Percentiles rank a stretch among this genome's conserved stretches.
These are phyloP conservation scores for Poeciliopsis paucimaculata DNA, from an alignment of 2,797 vertebrate genomes.

Conservation along the genomic window DNA sequence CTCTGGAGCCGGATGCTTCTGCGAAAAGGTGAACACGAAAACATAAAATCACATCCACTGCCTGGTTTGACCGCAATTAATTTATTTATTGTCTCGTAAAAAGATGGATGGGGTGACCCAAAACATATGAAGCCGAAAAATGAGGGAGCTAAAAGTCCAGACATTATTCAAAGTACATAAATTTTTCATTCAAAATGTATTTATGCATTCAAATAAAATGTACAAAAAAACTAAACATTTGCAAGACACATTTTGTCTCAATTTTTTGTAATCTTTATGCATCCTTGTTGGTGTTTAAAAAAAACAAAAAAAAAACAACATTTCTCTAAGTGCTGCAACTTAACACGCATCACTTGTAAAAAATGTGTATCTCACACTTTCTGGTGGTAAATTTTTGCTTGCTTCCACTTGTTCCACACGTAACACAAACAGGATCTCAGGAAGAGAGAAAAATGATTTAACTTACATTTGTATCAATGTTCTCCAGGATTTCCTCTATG, in stretches of 20 bases:
- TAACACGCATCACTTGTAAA: background rate
- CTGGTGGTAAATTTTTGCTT: background rate
- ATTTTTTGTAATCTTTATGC: background rate
- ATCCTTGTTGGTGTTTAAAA: background rate
- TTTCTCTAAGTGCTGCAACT: background rate
- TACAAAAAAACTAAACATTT: background rate
- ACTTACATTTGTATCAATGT: conserved; percentile 85
- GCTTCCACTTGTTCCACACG: background rate
- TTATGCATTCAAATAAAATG: background rate
- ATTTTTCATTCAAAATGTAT: background rate
- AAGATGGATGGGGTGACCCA: background rate
- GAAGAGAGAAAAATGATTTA: background rate
- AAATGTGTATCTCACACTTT: background rate
- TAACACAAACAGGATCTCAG: background rate
- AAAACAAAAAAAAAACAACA: no score
- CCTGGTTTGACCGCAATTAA: background rate
- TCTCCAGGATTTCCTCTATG: conserved; percentile 93
- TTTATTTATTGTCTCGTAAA: background rate
- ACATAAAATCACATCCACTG: background rate
- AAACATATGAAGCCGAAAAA: background rate
- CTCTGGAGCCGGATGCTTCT: conserved; percentile 91
- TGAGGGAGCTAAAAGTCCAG: background rate
- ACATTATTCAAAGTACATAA: background rate
- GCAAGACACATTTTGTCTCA: background rate
- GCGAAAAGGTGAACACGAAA: conserved; percentile 5